Base-by-base conservation (phyloP, 2,888 invertebrate species). In the Gonocerus acuteangulatus region DNA sequence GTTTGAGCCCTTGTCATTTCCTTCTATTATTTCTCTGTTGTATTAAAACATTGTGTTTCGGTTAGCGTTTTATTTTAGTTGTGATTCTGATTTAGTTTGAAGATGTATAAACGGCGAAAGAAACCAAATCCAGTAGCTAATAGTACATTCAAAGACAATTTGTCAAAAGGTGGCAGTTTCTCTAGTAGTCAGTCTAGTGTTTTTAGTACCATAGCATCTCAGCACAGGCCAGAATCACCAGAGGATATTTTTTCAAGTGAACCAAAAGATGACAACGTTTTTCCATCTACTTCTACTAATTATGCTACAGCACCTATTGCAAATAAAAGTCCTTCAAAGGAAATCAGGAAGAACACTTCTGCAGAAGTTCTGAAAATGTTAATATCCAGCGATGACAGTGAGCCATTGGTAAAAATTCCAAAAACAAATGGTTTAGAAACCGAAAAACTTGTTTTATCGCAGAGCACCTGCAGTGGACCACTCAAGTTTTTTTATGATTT, bases 301-400 rank as follows among this genome's bases (percentile, higher is more conserved):
- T 19, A 21, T 3, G 44, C 22, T 44, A 42, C 21, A 9, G 44
- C n/a, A 13, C 7, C 18, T 6, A n/a, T 1, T 18, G 23, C 39
- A 42, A 23, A 42, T 21, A 16, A 34, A 1, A 22, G 44, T n/a
- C 15, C n/a, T 22, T 23, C 22, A 1, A 44, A 21, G 13, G 4
- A 2, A 16, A 11, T 44, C 13, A 39, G 34, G 23, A 58, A 58
- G 21, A 36, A 21, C 23, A 58, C 45, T 2, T 22, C 45, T 1
- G 18, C 21, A 22, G 58, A 58, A 18, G 48, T 58, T 2, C 22
- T 58, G 27, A 32, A 58, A 47, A 58, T 58, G 58, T 27, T 58
- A 15, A 32, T 58, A 7, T 51, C 51, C 6, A 58, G 58, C 15
- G 39, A 45, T 3, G 58, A 58, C 18, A n/a, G 15, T 32, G 42